A percentile compares a stretch with the other conserved stretches of the same genome.
phyloP scores from a whole-genome alignment of 2,888 invertebrate genomes.

The Beris morrisii region DNA sequence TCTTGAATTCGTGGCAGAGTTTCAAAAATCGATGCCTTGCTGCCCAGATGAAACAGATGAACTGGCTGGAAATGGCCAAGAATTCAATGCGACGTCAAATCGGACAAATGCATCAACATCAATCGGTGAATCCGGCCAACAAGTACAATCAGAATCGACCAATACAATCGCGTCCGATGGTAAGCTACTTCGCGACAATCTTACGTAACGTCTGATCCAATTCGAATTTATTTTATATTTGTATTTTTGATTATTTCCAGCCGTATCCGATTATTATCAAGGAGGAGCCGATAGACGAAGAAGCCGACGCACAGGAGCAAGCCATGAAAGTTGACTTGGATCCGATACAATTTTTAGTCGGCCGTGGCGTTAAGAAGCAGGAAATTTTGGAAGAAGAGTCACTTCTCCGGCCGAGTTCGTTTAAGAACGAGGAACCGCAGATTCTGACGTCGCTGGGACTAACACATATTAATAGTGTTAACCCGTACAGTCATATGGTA shows the following conservation, averaged over 20 bases:
- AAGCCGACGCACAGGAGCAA: constrained; percentile 42
- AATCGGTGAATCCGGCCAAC: background rate
- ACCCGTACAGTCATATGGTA: constrained; percentile 41
- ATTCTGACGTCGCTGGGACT: constrained; percentile 45
- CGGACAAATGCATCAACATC: constrained; percentile 10
- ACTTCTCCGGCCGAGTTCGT: background rate
- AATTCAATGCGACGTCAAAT: constrained; percentile 38
- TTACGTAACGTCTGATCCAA: background rate
- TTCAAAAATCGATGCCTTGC: constrained; percentile 56
- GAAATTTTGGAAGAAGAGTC: constrained; percentile 37
- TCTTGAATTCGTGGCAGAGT: constrained; percentile 57
- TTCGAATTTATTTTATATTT: background rate
- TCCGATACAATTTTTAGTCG: constrained; percentile 54
- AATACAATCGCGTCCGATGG: constrained; percentile 13
- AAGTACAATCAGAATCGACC: background rate
- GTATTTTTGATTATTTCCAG: constrained; percentile 41
- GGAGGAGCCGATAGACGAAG: constrained; percentile 49
- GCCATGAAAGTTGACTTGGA: constrained; percentile 51
- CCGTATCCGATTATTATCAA: constrained; percentile 53
- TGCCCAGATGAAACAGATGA: constrained; percentile 53
- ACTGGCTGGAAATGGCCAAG: constrained; percentile 50
- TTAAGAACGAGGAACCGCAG: constrained; percentile 39
- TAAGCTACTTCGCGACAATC: background rate
- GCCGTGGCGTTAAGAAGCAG: constrained; percentile 15
- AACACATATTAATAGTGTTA: constrained; percentile 43